Percentiles rank a stretch among this genome's conserved stretches.
Conservation (phyloP, 2,113 vertebrate species). For the Uria lomvia region DNA sequence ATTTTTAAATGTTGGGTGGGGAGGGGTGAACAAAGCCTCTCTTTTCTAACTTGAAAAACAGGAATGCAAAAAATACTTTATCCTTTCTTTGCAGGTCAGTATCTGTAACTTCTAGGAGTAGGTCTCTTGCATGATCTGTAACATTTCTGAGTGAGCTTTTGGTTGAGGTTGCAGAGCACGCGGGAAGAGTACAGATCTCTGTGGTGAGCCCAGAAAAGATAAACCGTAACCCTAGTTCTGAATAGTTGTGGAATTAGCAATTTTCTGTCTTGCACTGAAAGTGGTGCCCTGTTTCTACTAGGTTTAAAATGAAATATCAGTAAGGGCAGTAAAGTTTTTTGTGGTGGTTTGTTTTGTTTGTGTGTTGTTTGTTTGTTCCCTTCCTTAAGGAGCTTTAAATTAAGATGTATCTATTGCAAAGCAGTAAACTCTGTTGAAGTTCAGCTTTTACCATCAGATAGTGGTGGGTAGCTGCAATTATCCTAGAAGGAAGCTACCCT, state of each 20-base stretch:
- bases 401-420: not conserved
- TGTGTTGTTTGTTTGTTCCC: not conserved
- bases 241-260: not conserved
- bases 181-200: not conserved
- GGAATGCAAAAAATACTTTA: not conserved
- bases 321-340: not conserved
- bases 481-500: not conserved
- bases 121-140: not conserved
- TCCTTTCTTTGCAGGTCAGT: not conserved
- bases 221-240: not conserved
- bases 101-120: not conserved
- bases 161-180: not conserved
- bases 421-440: not conserved
- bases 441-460: not conserved
- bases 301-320: not conserved
- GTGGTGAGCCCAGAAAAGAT: not conserved
- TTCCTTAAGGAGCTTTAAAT: not conserved
- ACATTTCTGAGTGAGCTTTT: not conserved
- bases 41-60: not conserved
- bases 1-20: not conserved
- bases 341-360: not conserved
- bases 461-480: not conserved
- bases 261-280: not conserved
- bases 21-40: not conserved
- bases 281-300: not conserved